Evolutionary conservation across 2,113 vertebrate genomes (phyloP).

Genomic region (Oncorhynchus clarkii): DNA sequence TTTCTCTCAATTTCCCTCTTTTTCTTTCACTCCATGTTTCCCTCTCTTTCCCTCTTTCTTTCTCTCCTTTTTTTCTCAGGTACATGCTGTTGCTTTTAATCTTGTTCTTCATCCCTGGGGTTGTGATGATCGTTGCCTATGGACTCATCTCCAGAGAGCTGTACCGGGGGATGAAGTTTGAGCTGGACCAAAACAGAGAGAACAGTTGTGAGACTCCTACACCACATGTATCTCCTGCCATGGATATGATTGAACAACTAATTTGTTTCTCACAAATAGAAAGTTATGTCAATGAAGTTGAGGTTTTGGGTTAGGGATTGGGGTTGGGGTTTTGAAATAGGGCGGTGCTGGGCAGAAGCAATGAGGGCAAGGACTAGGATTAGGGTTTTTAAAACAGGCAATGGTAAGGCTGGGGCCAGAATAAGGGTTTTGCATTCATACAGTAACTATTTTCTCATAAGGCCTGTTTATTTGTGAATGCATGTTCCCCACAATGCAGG

Average conservation of each 20-base stretch:
- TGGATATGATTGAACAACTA: not conserved
- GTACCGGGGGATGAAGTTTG: conserved; percentile 76
- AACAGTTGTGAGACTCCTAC: conserved; percentile 57
- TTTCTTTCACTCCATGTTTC: not conserved
- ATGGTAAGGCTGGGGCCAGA: no score
- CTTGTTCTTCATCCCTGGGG: conserved; percentile 77
- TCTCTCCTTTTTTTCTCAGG: conserved; percentile 51
- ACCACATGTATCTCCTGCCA: not conserved
- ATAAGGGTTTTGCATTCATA: no score
- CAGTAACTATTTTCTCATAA: not conserved
- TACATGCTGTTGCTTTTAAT: conserved; percentile 74
- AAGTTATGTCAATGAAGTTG: not conserved
- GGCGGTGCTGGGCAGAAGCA: not conserved
- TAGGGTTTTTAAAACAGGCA: not conserved
- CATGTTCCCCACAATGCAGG: not conserved
- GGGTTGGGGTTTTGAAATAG: not conserved
- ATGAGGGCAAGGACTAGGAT: not conserved
- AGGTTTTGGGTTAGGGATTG: not conserved
- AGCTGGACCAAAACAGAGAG: conserved; percentile 67
- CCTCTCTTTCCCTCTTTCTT: no score
- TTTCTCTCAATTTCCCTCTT: not conserved
- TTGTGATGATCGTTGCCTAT: conserved; percentile 78
- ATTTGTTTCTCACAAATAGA: not conserved
- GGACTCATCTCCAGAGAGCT: conserved; percentile 80
- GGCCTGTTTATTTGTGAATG: not conserved